Conservation (phyloP, 1,140 invertebrate genomes). For the Polyergus mexicanus region DNA sequence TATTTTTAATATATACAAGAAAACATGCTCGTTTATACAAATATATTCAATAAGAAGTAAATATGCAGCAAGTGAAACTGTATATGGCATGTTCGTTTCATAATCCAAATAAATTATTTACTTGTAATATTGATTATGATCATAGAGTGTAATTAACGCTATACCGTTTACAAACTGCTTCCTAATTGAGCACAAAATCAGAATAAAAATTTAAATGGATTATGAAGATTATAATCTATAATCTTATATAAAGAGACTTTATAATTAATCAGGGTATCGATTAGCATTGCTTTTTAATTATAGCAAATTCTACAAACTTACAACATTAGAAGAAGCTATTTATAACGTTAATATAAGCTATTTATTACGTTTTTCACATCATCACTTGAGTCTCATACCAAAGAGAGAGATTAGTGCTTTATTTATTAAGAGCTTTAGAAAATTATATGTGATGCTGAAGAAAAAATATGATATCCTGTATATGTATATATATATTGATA, state of each 20-base stretch:
- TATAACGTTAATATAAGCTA: slow-evolving; percentile 33
- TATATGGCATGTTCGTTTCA: slow-evolving; percentile 21
- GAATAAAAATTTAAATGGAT: slow-evolving; percentile 41
- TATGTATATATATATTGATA: slow-evolving; percentile 60
- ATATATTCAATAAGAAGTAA: slow-evolving; percentile 18
- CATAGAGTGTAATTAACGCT: slow-evolving; percentile 16
- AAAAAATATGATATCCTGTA: slow-evolving; percentile 31
- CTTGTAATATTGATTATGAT: slow-evolving; percentile 35
- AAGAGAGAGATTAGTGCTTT: slow-evolving; percentile 77
- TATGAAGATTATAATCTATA: slow-evolving; percentile 34
- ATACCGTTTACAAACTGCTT: slow-evolving; percentile 61
- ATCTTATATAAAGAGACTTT: slow-evolving; percentile 11
- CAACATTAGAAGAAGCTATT: slow-evolving; percentile 2
- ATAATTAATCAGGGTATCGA: slow-evolving; percentile 36
- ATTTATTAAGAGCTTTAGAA: slow-evolving; percentile 72
- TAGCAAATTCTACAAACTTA: slow-evolving; percentile 24
- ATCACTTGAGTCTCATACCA: slow-evolving; percentile 68
- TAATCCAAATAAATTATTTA: slow-evolving; percentile 59
- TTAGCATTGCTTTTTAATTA: slow-evolving; percentile 20
- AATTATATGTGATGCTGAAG: slow-evolving; percentile 55
- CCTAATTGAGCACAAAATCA: slow-evolving; percentile 54
- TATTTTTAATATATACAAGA: slow-evolving; percentile 58
- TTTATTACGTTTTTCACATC: slow-evolving; percentile 53
- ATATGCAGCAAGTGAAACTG: slow-evolving; percentile 46
- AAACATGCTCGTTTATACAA: slow-evolving; percentile 49